Evolutionary conservation across 2,797 vertebrate genomes (phyloP).

Genomic region (Columba guinea): DNA sequence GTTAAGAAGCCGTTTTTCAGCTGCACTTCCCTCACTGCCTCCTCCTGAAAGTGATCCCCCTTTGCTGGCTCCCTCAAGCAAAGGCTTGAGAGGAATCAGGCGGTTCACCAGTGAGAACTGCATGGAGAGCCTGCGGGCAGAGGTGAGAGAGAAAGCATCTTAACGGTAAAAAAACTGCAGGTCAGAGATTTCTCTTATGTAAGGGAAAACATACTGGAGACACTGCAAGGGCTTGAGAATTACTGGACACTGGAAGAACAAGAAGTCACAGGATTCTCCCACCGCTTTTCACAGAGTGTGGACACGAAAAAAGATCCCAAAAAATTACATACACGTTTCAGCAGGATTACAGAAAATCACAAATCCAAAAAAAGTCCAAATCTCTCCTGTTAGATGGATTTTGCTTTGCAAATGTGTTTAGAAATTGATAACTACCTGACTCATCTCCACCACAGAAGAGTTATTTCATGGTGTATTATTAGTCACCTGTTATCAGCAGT

Average conservation of each 20-base stretch:
- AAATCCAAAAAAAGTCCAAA: background rate
- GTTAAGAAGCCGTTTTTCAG: constrained; percentile 34
- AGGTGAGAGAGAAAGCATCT: background rate
- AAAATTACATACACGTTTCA: background rate
- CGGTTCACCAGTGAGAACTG: background rate
- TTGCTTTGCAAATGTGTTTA: constrained; percentile 22
- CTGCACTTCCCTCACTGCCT: background rate
- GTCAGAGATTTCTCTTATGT: background rate
- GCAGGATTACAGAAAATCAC: background rate
- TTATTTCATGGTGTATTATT: constrained; percentile 3
- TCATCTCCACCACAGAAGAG: constrained; percentile 11
- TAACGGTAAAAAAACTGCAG: background rate
- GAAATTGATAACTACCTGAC: constrained; percentile 35
- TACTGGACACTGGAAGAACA: background rate
- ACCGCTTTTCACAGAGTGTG: background rate
- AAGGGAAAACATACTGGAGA: background rate
- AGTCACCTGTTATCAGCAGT: constrained; percentile 21
- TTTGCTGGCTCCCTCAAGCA: background rate
- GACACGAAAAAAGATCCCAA: background rate
- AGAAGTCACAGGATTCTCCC: background rate
- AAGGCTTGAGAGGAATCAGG: background rate
- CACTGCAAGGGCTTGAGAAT: background rate
- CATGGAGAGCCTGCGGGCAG: background rate
- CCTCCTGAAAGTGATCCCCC: background rate
- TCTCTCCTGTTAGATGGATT: background rate